A percentile compares a stretch with the other conserved stretches of the same genome.
phyloP scores from a whole-genome alignment of 2,113 vertebrate species.

The Tricholaema leucomelas region DNA sequence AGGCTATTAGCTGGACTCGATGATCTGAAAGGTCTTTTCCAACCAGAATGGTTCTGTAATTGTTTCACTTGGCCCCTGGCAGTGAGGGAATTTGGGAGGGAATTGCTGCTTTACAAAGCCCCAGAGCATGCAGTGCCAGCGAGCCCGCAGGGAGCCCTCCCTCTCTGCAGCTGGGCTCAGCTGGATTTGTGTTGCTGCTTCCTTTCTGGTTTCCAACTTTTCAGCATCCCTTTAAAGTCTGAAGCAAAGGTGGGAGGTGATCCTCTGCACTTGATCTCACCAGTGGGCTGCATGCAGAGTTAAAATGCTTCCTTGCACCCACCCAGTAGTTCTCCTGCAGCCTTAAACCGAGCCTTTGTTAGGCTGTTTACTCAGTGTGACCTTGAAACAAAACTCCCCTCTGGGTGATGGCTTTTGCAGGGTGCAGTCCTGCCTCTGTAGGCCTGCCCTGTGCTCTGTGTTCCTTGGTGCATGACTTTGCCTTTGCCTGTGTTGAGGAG shows the following conservation, averaged over 20 bases:
- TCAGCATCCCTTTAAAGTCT: background rate
- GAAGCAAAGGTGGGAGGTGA: rapidly evolving
- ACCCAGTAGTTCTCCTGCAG: background rate
- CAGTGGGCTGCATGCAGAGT: background rate
- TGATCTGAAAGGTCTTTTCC: no score
- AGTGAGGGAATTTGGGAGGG: background rate
- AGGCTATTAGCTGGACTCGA: no score
- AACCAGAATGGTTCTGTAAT: no score
- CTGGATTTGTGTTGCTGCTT: background rate
- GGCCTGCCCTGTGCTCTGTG: background rate
- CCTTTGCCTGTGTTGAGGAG: background rate
- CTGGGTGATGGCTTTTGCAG: background rate
- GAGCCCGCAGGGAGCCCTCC: background rate
- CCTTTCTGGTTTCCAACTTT: background rate
- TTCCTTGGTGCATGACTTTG: background rate
- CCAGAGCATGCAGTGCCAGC: background rate
- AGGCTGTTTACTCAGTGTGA: background rate
- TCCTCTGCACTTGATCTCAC: background rate
- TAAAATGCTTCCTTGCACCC: background rate
- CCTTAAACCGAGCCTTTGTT: background rate
- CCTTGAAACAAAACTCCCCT: background rate
- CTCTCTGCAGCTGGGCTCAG: background rate
- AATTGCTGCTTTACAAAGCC: background rate
- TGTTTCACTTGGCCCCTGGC: background rate
- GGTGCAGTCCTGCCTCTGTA: background rate